Evolutionary conservation across 1,140 invertebrate genomes (phyloP).

Genomic region (Heliconius nattereri): DNA sequence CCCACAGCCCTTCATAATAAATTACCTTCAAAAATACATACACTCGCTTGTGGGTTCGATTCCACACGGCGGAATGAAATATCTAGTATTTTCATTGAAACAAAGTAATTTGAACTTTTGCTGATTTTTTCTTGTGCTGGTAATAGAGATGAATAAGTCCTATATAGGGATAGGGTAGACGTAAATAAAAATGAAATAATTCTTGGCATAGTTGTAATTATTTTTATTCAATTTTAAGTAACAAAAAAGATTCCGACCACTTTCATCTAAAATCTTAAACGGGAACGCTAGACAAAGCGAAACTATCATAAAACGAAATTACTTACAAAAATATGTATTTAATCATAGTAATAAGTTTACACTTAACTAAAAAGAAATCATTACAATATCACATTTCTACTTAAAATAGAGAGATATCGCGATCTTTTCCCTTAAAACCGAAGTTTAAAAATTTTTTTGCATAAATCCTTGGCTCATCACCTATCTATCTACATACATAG

Average conservation of each 20-base stretch:
- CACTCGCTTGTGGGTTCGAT: no score
- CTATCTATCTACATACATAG: conserved; percentile 41
- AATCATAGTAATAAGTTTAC: conserved; percentile 76
- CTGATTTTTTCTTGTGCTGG: no score
- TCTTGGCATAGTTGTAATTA: conserved; percentile 80
- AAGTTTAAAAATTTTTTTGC: conserved; percentile 53
- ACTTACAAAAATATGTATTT: conserved; percentile 80
- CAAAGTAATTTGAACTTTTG: no score
- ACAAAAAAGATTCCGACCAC: conserved; percentile 77
- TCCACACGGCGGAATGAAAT: no score
- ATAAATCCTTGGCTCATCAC: conserved; percentile 67
- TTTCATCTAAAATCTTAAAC: conserved; percentile 74
- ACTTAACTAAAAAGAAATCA: conserved; percentile 77
- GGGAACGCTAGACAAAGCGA: conserved; percentile 74
- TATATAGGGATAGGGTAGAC: background rate
- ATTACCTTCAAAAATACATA: no score
- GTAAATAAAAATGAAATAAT: conserved; percentile 61
- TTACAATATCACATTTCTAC: conserved; percentile 81
- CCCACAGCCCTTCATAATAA: no score
- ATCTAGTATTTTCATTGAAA: no score
- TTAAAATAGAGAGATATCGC: conserved; percentile 80
- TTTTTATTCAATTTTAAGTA: conserved; percentile 81
- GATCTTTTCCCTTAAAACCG: conserved; percentile 63
- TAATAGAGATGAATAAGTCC: background rate
- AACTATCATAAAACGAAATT: conserved; percentile 76